phyloP scores from a whole-genome alignment of 2,113 vertebrate species.

The Chionodraco myersi region DNA sequence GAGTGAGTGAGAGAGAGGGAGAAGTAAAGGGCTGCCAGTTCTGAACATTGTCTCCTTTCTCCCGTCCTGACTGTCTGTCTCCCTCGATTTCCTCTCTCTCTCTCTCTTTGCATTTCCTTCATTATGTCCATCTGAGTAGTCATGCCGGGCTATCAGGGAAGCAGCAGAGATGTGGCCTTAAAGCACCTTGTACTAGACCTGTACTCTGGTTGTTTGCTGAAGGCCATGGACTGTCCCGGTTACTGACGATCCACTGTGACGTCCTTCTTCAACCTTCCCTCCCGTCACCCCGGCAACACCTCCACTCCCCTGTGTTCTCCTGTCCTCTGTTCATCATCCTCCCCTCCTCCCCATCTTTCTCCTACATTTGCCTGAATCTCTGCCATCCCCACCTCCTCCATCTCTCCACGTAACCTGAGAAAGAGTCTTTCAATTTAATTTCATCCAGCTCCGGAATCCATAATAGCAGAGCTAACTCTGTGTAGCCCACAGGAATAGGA shows the following conservation, averaged over 20 bases:
- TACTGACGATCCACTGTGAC: conserved; percentile 69
- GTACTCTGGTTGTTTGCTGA: conserved; percentile 26
- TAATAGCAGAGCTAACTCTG: conserved; percentile 13
- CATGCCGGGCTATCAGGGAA: conserved; percentile 33
- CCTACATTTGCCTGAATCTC: conserved; percentile 49
- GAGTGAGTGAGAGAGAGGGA: conserved; percentile 38
- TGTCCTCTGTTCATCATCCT: conserved; percentile 24
- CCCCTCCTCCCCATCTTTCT: conserved; percentile 43
- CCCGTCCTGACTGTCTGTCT: conserved; percentile 67
- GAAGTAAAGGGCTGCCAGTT: conserved; percentile 63
- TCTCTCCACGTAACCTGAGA: too few species aligned
- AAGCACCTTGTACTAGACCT: conserved; percentile 50
- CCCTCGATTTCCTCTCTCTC: background rate
- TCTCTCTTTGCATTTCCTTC: conserved; percentile 52
- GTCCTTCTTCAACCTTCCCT: conserved; percentile 68
- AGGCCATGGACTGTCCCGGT: conserved; percentile 50
- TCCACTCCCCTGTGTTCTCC: conserved; percentile 60
- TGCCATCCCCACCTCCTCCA: too few species aligned
- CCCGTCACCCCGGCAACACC: conserved; percentile 71
- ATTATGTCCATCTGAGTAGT: conserved; percentile 70
- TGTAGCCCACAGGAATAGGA: conserved; percentile 40
- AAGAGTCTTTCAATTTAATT: too few species aligned
- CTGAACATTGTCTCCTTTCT: conserved; percentile 66
- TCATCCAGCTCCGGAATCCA: conserved; percentile 32
- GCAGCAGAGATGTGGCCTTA: conserved; percentile 30